Conservation (phyloP, 2,113 vertebrate genomes). For the Oxygymnocypris stewartii region DNA sequence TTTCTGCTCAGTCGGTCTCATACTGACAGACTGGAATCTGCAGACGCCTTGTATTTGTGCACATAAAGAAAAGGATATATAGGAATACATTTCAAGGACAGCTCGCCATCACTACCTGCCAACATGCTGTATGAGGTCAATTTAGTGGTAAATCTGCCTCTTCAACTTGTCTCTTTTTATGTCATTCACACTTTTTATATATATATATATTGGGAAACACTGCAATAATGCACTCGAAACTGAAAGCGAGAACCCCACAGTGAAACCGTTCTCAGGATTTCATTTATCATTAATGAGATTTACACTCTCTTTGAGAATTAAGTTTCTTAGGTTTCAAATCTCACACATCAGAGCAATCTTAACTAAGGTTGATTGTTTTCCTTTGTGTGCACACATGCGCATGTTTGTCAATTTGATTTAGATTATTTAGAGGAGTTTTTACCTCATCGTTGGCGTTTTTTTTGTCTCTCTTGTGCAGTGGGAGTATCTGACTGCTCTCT, state of each 20-base stretch:
- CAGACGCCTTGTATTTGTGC: neutral
- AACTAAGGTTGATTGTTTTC: neutral
- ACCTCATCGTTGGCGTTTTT: neutral
- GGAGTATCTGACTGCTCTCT: slow-evolving; percentile 36
- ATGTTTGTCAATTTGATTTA: neutral
- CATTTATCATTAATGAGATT: slow-evolving; percentile 54
- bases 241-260: slow-evolving; percentile 18
- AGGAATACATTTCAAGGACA: neutral
- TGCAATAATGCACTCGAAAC: slow-evolving; percentile 10
- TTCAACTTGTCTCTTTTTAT: neutral
- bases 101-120: neutral
- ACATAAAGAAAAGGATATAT: neutral
- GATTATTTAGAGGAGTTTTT: neutral
- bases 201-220: slow-evolving; percentile 13
- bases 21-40: neutral
- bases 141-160: neutral
- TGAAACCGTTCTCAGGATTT: slow-evolving; percentile 26
- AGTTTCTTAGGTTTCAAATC: slow-evolving; percentile 39
- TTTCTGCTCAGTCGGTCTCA: neutral
- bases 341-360: slow-evolving; percentile 11
- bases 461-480: neutral
- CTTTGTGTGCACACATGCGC: neutral
- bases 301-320: slow-evolving; percentile 45
- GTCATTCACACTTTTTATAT: neutral
- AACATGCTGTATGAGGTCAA: neutral